Percentiles rank a stretch among this genome's conserved stretches.
These are phyloP conservation scores for Lagocephalus sceleratus DNA, from an alignment of 2,797 vertebrate genomes.

Conservation along the genomic window DNA sequence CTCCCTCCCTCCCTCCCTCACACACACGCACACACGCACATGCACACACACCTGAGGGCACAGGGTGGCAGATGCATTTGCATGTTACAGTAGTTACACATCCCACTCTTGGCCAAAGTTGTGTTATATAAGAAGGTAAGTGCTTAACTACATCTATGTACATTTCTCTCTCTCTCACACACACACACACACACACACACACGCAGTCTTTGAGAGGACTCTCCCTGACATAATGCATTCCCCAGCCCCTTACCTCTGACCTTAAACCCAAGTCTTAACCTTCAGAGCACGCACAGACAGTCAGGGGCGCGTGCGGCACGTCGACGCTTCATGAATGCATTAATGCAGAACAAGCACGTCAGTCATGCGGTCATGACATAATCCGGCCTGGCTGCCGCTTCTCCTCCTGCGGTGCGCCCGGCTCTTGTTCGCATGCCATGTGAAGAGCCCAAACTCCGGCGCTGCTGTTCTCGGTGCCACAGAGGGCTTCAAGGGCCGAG, in stretches of 20 bases:
- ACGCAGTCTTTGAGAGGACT: neutral
- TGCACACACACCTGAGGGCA: conserved; percentile 36
- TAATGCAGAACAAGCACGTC: neutral
- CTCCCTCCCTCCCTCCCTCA: conserved; percentile 8
- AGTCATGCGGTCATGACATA: neutral
- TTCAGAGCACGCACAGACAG: neutral
- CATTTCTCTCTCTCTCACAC: conserved; percentile 5
- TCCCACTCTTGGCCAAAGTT: conserved; percentile 38
- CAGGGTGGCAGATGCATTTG: conserved; percentile 55
- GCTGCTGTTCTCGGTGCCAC: too few relatives aligned
- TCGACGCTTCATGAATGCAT: neutral
- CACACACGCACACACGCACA: conserved; percentile 13
- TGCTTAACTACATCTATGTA: conserved; percentile 34
- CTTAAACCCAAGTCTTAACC: too few relatives aligned
- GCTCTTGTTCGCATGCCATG: neutral
- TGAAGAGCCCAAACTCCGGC: too few relatives aligned
- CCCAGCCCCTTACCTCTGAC: too few relatives aligned
- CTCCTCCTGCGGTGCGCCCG: neutral
- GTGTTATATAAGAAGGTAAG: conserved; percentile 58
- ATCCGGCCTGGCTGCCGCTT: neutral
- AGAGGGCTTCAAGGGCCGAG: too few relatives aligned
- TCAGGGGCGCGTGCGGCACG: too few relatives aligned
- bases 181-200: conserved; percentile 1
- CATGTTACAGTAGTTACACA: conserved; percentile 50
- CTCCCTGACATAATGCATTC: too few relatives aligned